A percentile compares a stretch with the other conserved stretches of the same genome.
Evolutionary conservation across 2,113 vertebrate species (phyloP).

Genomic region (Pseudopodoces humilis): DNA sequence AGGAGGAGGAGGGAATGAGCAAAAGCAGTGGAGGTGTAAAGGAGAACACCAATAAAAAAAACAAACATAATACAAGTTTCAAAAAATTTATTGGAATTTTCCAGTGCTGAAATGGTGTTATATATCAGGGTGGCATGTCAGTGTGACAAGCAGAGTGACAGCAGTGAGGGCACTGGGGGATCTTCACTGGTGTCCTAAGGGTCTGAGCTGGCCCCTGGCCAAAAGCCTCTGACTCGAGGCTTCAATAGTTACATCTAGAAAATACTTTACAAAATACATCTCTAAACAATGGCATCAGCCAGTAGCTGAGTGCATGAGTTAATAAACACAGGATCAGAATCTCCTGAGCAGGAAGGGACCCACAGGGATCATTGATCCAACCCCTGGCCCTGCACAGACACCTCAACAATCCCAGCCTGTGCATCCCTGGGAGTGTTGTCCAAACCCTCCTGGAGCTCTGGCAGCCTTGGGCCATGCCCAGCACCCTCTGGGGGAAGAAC

Average conservation of each 20-base stretch:
- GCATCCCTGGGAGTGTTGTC: fast-evolving
- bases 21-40: background rate
- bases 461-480: background rate
- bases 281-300: fast-evolving
- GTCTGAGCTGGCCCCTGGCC: background rate
- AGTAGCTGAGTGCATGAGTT: background rate
- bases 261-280: background rate
- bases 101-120: background rate
- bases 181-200: background rate
- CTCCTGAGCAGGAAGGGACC: background rate
- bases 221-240: background rate
- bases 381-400: background rate
- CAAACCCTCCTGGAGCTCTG: background rate
- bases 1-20: background rate
- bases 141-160: constrained; percentile 3
- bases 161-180: background rate
- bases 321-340: background rate
- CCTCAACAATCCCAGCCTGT: fast-evolving
- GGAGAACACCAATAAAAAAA: background rate
- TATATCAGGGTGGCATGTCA: constrained; percentile 16
- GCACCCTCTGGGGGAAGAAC: background rate
- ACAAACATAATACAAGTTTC: background rate
- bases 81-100: constrained; percentile 38
- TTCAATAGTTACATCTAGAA: background rate
- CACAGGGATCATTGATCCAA: fast-evolving